Evolutionary conservation across 2,888 invertebrate genomes (phyloP).

Genomic region (Ormyrus thymus): DNA sequence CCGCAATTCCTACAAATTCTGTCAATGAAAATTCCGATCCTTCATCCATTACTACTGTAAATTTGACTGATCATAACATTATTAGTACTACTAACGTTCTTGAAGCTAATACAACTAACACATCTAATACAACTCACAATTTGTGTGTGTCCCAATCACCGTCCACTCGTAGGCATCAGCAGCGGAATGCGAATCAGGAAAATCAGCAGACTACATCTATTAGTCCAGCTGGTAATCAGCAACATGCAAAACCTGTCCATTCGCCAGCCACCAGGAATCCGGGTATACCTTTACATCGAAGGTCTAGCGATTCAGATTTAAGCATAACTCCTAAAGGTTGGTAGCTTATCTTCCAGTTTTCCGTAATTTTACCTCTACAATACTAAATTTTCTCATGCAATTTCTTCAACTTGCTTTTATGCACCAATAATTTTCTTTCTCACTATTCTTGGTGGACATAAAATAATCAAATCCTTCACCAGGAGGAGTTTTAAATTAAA

Average conservation of each 20-base stretch:
- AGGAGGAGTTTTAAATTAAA: no score
- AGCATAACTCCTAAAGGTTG: conserved; percentile 95
- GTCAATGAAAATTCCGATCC: background rate
- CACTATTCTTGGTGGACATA: background rate
- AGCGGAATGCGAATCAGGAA: conserved; percentile 31
- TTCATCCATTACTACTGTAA: background rate
- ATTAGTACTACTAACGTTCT: conserved; percentile 5
- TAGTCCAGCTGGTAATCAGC: conserved; percentile 54
- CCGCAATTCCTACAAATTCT: background rate
- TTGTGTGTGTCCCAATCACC: conserved; percentile 74
- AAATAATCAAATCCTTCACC: no score
- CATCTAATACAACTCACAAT: conserved; percentile 71
- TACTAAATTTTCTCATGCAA: background rate
- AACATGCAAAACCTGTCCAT: conserved; percentile 76
- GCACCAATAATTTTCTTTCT: conserved; percentile 46
- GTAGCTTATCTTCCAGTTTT: conserved; percentile 40
- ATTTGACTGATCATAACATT: background rate
- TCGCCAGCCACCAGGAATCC: conserved; percentile 77
- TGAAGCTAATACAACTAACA: conserved; percentile 66
- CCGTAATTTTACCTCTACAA: background rate
- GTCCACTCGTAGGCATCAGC: conserved; percentile 55
- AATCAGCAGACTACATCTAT: conserved; percentile 41
- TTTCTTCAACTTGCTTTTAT: conserved; percentile 30
- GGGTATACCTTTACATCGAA: conserved; percentile 79
- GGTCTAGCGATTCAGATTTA: conserved; percentile 95